Conservation (phyloP, 1,140 invertebrate genomes). For the Tribolium castaneum region DNA sequence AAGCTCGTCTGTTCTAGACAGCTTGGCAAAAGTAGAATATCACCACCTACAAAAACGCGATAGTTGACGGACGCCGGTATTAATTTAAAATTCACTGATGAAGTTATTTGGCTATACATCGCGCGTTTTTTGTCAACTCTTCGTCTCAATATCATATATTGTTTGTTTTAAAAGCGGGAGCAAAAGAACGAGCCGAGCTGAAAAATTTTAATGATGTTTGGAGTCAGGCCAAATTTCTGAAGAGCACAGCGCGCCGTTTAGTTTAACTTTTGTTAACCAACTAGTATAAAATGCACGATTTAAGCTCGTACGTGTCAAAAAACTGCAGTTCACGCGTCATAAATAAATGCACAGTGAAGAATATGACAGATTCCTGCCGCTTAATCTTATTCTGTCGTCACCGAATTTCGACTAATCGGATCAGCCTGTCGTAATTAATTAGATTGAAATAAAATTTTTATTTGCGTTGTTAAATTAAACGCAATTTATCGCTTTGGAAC, state of each 20-base stretch:
- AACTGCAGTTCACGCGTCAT: neutral
- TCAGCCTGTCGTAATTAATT: conserved; percentile 1
- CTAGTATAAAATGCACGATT: conserved; percentile 40
- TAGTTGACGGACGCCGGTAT: conserved; percentile 33
- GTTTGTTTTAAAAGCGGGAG: conserved; percentile 2
- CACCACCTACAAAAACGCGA: conserved; percentile 17
- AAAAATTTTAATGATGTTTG: conserved; percentile 43
- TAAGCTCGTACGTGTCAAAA: conserved; percentile 31
- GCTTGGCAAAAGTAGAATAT: conserved; percentile 38
- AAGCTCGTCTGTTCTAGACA: conserved; percentile 32
- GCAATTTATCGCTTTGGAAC: conserved; percentile 3
- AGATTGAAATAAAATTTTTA: neutral
- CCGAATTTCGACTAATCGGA: neutral
- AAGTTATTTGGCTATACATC: conserved; percentile 21
- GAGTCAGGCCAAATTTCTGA: conserved; percentile 34
- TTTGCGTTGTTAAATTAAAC: neutral
- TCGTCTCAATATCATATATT: neutral
- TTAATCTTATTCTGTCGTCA: conserved; percentile 16
- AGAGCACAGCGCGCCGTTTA: conserved; percentile 26
- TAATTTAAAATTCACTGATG: conserved; percentile 39
- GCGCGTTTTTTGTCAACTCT: neutral
- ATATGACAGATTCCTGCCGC: neutral
- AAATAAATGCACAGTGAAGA: conserved; percentile 5
- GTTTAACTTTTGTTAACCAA: conserved; percentile 41
- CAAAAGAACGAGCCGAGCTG: conserved; percentile 28